phyloP scores from a whole-genome alignment of 2,888 invertebrate species.

The Nephrocerus scutellatus region DNA sequence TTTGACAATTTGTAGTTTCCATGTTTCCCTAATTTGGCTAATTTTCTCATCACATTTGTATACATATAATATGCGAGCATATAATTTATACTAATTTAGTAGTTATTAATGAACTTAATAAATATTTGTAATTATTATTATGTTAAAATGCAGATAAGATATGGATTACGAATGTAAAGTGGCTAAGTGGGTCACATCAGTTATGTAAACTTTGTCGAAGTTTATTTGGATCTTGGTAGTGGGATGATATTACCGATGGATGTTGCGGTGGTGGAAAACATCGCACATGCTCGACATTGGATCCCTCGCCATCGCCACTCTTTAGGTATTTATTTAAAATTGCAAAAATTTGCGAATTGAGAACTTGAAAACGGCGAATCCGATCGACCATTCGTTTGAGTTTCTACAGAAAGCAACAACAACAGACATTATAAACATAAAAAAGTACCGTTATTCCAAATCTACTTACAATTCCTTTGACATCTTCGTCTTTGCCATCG shows the following conservation, averaged over 20 bases:
- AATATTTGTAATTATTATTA: too few species aligned
- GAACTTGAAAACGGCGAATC: slow-evolving; percentile 93
- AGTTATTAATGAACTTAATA: too few species aligned
- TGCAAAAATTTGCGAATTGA: slow-evolving; percentile 97
- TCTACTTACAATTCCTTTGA: slow-evolving; percentile 86
- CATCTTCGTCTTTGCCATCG: slow-evolving; percentile 90
- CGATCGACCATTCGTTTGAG: slow-evolving; percentile 96
- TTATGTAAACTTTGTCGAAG: slow-evolving; percentile 49
- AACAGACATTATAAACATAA: slow-evolving; percentile 2
- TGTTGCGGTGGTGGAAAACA: slow-evolving; percentile 95
- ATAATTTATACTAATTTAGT: too few species aligned
- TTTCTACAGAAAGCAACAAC: slow-evolving; percentile 54
- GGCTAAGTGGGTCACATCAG: too few species aligned
- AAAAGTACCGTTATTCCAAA: background rate
- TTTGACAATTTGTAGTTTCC: too few species aligned
- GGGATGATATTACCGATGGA: slow-evolving; percentile 54
- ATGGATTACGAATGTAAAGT: too few species aligned
- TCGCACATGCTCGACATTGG: slow-evolving; percentile 91
- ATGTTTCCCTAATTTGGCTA: too few species aligned
- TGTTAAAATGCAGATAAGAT: too few species aligned
- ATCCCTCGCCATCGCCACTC: slow-evolving; percentile 70
- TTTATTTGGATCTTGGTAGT: slow-evolving; percentile 57
- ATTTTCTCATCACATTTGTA: too few species aligned
- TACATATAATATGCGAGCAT: too few species aligned
- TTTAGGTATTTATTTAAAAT: slow-evolving; percentile 90